Evolutionary conservation across 1,140 invertebrate genomes (phyloP), one percentile per base, ranked within the genome.

Genomic region (Zaprionus vittiger): DNA sequence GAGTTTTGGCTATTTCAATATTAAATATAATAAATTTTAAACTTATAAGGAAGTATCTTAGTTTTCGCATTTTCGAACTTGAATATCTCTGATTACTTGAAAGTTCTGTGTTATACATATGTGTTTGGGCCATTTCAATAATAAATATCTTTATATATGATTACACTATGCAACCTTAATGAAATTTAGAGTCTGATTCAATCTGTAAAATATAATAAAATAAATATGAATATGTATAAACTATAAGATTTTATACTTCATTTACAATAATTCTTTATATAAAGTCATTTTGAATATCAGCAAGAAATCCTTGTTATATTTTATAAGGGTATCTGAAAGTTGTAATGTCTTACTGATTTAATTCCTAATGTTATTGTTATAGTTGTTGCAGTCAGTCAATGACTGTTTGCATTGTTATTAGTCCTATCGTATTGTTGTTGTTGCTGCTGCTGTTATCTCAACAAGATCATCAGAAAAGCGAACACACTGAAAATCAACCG

Each of bases 311-410:
- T 5, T 52, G 11, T 17, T 2, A 14, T 1, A 52, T 2, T 52
- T 5, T 24, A 6, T 3, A n/a, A 74, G 66, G 56, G 71, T 56
- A 73, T 9, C 34, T 6, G 4, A 31, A 5, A 2, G 9, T 60
- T 34, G 34, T 20, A 9, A 41, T 41, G 17, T 60, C 24, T 7
- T 22, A 59, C 9, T 37, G 9, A 14, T 37, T 11, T 12, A 59
- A 3, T 20, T 56, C n/a, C 41, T 56, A 26, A 34, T 67, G 52
- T 73, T 67, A 26, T 28, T 61, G 15, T 67, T 47, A 49, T 66
- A 78, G 64, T 55, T 63, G 73, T 57, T 78, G 74, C 57, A 74
- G 68, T 80, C 83, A 77, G 77, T 80, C 83, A 85, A 75, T 79
- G 75, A 77, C 80, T 87, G 77, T 77, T 62, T 68, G 69, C 73